Evolutionary conservation across 2,113 vertebrate species (phyloP).

Genomic region (Protobothrops flavoviridis): DNA sequence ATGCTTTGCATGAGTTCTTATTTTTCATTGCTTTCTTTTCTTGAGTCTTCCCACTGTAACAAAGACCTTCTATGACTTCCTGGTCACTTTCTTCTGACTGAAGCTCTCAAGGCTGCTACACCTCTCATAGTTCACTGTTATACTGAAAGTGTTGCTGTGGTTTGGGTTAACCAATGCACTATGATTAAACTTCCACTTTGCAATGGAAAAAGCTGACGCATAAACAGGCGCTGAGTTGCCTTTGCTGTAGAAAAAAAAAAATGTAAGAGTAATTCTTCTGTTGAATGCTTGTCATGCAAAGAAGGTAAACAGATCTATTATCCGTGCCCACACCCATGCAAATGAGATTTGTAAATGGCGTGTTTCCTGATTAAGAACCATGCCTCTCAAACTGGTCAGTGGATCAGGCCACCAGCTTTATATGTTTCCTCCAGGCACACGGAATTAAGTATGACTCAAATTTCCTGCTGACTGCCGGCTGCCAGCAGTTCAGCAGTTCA

Average conservation of each 20-base stretch:
- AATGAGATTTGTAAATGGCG: background rate
- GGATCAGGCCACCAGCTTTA: background rate
- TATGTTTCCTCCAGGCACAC: background rate
- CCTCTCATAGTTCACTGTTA: background rate
- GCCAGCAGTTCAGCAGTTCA: no score
- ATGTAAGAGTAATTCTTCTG: background rate
- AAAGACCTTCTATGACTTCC: background rate
- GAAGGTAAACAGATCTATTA: background rate
- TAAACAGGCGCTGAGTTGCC: background rate
- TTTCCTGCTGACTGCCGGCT: no score
- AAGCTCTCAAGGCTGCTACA: background rate
- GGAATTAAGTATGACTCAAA: background rate
- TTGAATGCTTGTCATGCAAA: background rate
- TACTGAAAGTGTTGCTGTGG: background rate
- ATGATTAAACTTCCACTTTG: background rate
- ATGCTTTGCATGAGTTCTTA: background rate
- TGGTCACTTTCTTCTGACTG: background rate
- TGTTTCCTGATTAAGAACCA: background rate
- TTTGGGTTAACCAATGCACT: background rate
- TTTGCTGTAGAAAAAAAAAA: background rate
- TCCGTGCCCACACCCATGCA: background rate
- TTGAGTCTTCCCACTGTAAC: background rate
- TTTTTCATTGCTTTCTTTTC: background rate
- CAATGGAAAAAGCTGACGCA: background rate
- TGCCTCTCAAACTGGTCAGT: background rate